Base-by-base conservation (phyloP, 1,140 invertebrate genomes). In the Eumaeus atala region DNA sequence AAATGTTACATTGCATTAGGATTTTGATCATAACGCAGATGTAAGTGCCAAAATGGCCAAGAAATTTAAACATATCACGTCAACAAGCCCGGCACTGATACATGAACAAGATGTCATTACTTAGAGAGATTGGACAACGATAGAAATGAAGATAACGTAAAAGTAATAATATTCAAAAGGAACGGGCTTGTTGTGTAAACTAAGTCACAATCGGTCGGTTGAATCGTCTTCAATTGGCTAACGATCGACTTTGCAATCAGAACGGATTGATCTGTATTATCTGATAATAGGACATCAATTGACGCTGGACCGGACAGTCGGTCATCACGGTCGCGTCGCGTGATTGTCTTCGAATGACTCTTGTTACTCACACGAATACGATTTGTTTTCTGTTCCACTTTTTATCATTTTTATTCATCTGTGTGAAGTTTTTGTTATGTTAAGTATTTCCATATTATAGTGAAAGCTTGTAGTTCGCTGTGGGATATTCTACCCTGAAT, bases 211-310 rank as follows among this genome's bases (percentile, higher is more conserved):
- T 44, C 21, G 40, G 7, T 16, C 40, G 55, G 53, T 51, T 53
- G 58, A 67, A 64, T 67, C 61, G 59, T 49, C 33, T 48, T 72
- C 76, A 80, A 83, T 84, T 81, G 77, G 63, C 65, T 78, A 76
- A 81, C 77, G 70, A 84, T 81, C 75, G 77, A 77, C 73, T 75
- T 77, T 76, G 72, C 80, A 79, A 84, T 84, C 76, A 75, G 68
- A 73, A 70, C 71, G 71, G 77, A 81, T 81, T 81, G 79, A 83
- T 81, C 76, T 70, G 74, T 66, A 74, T 80, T 80, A 80, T 79
- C 75, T 64, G 75, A 75, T 79, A 82, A 82, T 74, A 70, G 76
- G 69, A 57, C 66, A 50, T 64, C 74, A 77, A 78, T 77, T 77
- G 76, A 67, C 47, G 51, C 33, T 54, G 38, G 33, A 16, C 40